Base-by-base conservation (phyloP, 2,113 vertebrate species). In the Prochilodus magdalenae region DNA sequence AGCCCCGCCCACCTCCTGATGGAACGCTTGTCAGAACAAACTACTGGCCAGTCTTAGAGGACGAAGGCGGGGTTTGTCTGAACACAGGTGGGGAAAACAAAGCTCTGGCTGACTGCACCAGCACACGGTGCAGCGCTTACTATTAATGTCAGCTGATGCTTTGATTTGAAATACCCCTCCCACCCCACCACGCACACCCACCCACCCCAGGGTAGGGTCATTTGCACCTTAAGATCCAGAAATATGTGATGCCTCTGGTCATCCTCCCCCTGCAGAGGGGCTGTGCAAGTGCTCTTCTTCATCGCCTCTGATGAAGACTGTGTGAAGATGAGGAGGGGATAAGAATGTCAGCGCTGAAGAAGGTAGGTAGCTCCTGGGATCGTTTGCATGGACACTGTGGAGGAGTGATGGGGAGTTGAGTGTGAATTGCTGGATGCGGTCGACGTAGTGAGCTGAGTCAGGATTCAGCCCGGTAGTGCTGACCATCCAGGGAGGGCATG, bases 301-400 rank as follows among this genome's bases (percentile, higher is more conserved):
- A 70, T 70, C 66, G 22, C 40, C 33, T 24, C 20, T 15, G 40
- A 44, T 70, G 66, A 70, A 70, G 66, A 70, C 14, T n/a, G 24
- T 44, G 40, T 70, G 33, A 70, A 44, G n/a, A 60, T 60, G 57
- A 11, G 66, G 18, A 70, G 12, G 33, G 1, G n/a, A n/a, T 36
- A 44, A 70, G 66, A 70, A 70, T 70, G 66, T 70, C 66, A 70
- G 66, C 66, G 24, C 66, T 70, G 66, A 70, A 70, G 66, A 70
- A 70, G 66, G 66, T 70, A 70, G 66, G 66, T 4, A 22, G 20
- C 65, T 44, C 33, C 40, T 70, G 40, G 66, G 22, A 30, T 44
- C 18, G 22, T 55, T 20, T 60, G 57, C 10, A 2, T 59, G 55
- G 55, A 59, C 22, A 24, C 20, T 3, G 55, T 24, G 6, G n/a